These are phyloP conservation scores for Bactericera cockerelli DNA, from an alignment of 1,140 invertebrate genomes.

Conservation along the genomic window DNA sequence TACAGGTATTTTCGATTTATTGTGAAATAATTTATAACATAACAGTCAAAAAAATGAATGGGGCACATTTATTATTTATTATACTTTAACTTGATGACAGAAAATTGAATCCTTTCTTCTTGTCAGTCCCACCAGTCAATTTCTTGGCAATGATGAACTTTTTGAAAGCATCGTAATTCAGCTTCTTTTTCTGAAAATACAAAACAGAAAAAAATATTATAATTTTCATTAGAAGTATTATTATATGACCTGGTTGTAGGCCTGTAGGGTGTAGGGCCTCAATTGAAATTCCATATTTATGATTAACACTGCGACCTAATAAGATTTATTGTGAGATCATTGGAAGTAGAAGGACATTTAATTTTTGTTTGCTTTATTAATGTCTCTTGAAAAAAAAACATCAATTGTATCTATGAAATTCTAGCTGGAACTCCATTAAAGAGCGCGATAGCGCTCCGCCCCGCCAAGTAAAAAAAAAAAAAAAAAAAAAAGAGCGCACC, in stretches of 20 bases:
- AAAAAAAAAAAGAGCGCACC: no score
- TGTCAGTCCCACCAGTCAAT: neutral
- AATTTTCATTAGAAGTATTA: neutral
- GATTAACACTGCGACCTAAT: no score
- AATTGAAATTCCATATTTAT: no score
- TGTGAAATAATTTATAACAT: no score
- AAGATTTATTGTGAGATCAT: neutral
- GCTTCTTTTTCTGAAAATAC: slow-evolving; percentile 2
- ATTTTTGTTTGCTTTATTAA: neutral
- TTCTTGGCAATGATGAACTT: slow-evolving; percentile 2
- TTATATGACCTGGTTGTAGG: neutral
- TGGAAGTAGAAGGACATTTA: neutral
- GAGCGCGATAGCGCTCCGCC: no score
- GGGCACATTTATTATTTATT: no score
- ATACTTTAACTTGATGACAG: neutral
- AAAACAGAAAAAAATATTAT: neutral
- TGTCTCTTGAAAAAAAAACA: no score
- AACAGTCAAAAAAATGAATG: no score
- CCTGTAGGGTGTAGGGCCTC: neutral
- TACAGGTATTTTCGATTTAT: no score
- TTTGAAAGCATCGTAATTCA: neutral
- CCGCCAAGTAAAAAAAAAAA: no score
- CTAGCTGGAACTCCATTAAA: no score
- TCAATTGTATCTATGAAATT: no score
- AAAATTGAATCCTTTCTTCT: neutral